Evolutionary conservation across 2,797 vertebrate species (phyloP), one percentile per base, ranked within the genome.

Genomic region (Glossophaga mutica): DNA sequence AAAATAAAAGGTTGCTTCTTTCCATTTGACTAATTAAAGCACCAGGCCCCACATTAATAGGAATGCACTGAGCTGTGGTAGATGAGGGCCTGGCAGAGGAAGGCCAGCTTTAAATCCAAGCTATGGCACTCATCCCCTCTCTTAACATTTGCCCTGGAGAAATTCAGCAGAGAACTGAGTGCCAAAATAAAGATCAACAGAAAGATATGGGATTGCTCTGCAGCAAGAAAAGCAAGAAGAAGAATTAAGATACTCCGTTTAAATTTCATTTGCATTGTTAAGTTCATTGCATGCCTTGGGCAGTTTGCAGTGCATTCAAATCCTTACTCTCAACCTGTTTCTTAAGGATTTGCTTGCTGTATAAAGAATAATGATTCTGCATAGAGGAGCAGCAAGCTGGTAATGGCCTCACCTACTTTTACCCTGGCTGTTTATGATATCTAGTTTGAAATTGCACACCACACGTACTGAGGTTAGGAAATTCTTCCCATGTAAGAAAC

Each of bases 401-500:
- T 59, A 44, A 85, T 90, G 44, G 65, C 26, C 39, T 82, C 55
- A 62, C 59, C 42, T 39, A 24, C 65, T 57, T 90, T 94, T 87
- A 50, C 16, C 2, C 39, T 37, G 65, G 16, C 83, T 5, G 26
- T 34, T 70, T 92, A 24, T 68, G 34, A 78, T 34, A 82, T 22
- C 37, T 52, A 46, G 77, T 89, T 96, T 95, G 67, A 94, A 91
- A n/a, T 65, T 90, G 34, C 29, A 92, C 1, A 32, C 32, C 14
- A 37, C 29, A 73, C 22, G 78, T 39, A 78, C 14, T 78, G 22
- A 78, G 11, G 15, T 73, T 82, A 62, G 39, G 34, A 89, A 84
- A 94, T 71, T 84, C 6, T 90, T 91, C 55, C 44, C 42, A 5
- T 32, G 2, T 94, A 67, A 95, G 42, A 95, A 97, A 73, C 37